A percentile compares a stretch with the other conserved stretches of the same genome.
phyloP scores from a whole-genome alignment of 2,113 vertebrate genomes.

The Petrocephalus microphthalmus region DNA sequence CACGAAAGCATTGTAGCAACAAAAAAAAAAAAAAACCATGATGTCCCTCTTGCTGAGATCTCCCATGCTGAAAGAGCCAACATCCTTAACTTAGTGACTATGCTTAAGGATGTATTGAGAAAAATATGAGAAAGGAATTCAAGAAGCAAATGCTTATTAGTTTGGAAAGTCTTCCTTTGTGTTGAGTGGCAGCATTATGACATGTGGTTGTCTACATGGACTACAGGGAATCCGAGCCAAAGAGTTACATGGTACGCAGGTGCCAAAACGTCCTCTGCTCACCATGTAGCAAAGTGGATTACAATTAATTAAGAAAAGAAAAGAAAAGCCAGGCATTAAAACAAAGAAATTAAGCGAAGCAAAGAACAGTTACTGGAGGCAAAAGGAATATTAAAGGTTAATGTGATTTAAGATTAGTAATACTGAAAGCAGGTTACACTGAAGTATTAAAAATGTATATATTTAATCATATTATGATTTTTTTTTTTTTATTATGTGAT shows the following conservation, averaged over 20 bases:
- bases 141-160: slow-evolving; percentile 19
- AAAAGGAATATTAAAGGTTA: neutral
- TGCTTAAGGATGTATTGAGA: slow-evolving; percentile 96
- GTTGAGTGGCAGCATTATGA: neutral
- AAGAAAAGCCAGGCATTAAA: neutral
- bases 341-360: neutral
- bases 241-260: neutral
- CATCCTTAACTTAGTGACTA: slow-evolving; percentile 98
- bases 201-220: neutral
- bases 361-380: neutral
- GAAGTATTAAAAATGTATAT: neutral
- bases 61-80: slow-evolving; percentile 56
- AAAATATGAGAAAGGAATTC: slow-evolving; percentile 68
- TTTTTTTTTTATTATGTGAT: neutral
- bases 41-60: slow-evolving; percentile 42
- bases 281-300: neutral
- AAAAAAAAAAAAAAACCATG: slow-evolving; percentile 13
- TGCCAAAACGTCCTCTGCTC: neutral
- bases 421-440: neutral
- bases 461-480: neutral
- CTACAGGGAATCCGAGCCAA: neutral
- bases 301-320: neutral
- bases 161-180: neutral
- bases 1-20: slow-evolving; percentile 43
- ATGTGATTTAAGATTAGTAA: slow-evolving; percentile 25